phyloP scores from a whole-genome alignment of 2,797 vertebrate species.

The Vipera ursinii region DNA sequence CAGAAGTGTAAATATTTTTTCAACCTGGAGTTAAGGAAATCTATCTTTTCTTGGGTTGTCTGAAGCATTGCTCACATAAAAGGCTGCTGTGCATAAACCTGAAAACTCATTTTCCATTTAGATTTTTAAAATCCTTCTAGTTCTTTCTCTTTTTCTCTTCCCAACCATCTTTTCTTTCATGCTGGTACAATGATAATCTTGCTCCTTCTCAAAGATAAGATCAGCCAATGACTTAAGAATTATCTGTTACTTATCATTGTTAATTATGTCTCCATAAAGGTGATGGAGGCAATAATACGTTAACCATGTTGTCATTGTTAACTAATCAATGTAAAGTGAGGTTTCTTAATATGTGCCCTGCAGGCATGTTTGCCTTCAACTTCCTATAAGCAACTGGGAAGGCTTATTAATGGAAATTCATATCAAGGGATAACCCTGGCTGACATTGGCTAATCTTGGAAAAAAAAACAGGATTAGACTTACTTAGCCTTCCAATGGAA shows the following conservation, averaged over 20 bases:
- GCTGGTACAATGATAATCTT: not conserved
- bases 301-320: constrained; percentile 16
- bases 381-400: not conserved
- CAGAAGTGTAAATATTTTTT: constrained; percentile 20
- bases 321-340: not conserved
- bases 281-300: constrained; percentile 32
- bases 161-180: not conserved
- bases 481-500: not conserved
- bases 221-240: constrained; percentile 11
- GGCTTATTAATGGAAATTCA: not conserved
- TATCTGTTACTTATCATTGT: constrained; percentile 8
- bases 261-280: constrained; percentile 30
- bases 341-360: not conserved
- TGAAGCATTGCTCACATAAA: constrained; percentile 13
- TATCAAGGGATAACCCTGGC: not conserved
- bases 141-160: constrained; percentile 9
- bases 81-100: constrained; percentile 18
- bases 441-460: not conserved
- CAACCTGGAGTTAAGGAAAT: constrained; percentile 17
- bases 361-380: not conserved
- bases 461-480: not conserved
- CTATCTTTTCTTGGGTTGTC: constrained; percentile 15
- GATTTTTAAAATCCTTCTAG: not conserved
- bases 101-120: constrained; percentile 14
- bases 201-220: constrained; percentile 20